Evolutionary conservation across 1,140 invertebrate genomes (phyloP).

Genomic region (Colletes latitarsis): DNA sequence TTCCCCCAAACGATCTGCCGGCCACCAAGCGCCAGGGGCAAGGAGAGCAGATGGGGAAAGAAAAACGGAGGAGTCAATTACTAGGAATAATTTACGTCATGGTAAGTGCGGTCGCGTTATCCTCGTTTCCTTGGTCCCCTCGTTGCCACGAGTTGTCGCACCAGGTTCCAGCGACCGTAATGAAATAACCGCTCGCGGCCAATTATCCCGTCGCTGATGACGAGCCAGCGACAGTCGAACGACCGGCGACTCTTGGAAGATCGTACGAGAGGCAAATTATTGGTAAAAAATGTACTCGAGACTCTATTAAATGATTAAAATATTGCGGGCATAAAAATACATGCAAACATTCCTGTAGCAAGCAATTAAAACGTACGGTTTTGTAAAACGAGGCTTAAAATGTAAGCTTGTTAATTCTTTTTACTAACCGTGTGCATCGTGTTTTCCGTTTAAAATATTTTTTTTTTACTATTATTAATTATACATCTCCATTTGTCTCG

Average conservation of each 20-base stretch:
- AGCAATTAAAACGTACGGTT: no score
- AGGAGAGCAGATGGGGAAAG: slow-evolving; percentile 15
- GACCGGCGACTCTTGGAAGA: not conserved
- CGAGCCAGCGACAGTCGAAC: slow-evolving; percentile 25
- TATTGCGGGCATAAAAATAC: no score
- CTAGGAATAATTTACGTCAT: slow-evolving; percentile 10
- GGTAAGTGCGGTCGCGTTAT: not conserved
- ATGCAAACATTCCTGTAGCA: no score
- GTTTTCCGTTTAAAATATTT: no score
- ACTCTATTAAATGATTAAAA: no score
- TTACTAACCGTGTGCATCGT: no score
- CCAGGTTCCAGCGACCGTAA: not conserved
- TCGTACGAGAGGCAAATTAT: slow-evolving; percentile 13
- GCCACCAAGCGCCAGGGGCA: not conserved
- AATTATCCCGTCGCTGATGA: slow-evolving; percentile 38
- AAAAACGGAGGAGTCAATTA: slow-evolving; percentile 23
- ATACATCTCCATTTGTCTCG: no score
- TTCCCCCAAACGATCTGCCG: no score
- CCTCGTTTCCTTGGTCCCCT: not conserved
- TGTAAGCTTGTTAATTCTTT: no score
- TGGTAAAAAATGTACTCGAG: no score
- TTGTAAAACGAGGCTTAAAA: no score
- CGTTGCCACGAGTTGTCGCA: not conserved
- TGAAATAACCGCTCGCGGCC: slow-evolving; percentile 33
- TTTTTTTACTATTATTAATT: no score